Conservation (phyloP, 1,140 invertebrate species). For the Drosophila lowei region DNA sequence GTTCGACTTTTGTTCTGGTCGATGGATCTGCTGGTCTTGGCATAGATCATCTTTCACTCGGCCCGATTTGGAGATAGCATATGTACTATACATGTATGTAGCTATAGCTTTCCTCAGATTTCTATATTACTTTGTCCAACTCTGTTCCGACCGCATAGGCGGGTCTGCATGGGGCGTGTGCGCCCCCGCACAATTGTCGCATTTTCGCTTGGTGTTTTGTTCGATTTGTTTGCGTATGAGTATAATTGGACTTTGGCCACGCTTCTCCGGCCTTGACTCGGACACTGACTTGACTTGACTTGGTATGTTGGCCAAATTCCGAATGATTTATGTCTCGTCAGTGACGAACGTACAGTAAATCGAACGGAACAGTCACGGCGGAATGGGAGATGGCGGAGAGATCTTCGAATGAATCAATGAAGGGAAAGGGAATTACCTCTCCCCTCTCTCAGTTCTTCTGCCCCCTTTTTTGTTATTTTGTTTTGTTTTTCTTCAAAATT, state of each 20-base stretch:
- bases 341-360: slow-evolving; percentile 7
- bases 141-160: no score
- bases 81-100: no score
- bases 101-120: no score
- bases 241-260: slow-evolving; percentile 39
- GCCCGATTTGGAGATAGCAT: not conserved
- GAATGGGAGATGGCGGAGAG: not conserved
- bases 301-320: slow-evolving; percentile 47
- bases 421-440: no score
- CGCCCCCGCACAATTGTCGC: slow-evolving; percentile 25
- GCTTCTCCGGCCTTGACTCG: slow-evolving; percentile 40
- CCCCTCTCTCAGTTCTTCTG: not conserved
- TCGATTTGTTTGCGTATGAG: not conserved
- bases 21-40: slow-evolving; percentile 1
- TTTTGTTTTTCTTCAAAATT: no score
- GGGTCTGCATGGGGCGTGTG: no score
- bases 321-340: slow-evolving; percentile 63
- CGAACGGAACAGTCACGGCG: not conserved
- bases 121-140: no score
- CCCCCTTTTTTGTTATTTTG: not conserved
- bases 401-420: not conserved
- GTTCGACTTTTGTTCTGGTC: slow-evolving; percentile 17
- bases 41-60: slow-evolving; percentile 1
- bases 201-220: slow-evolving; percentile 6
- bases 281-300: slow-evolving; percentile 9